Conservation (phyloP, 23 tunicate species). For the Aplidium turbinatum region DNA sequence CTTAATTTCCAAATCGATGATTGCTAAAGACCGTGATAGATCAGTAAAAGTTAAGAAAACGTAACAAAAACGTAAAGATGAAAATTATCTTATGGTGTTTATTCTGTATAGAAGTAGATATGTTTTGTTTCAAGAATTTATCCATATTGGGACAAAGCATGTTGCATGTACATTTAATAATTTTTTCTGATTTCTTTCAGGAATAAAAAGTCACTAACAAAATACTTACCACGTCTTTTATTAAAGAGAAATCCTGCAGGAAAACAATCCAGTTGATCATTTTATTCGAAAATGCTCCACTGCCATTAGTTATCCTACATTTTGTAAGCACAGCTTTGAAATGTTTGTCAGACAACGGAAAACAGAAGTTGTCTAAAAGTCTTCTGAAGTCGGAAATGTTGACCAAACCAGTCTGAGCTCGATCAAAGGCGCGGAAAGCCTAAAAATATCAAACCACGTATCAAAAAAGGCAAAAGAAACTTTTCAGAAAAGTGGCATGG, state of each 20-base stretch:
- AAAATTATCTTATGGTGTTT: too few relatives aligned
- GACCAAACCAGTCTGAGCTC: conserved; percentile 64
- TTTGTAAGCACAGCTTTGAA: conserved; percentile 64
- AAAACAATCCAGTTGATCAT: conserved; percentile 88
- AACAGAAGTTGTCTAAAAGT: conserved; percentile 80
- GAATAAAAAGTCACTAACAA: neutral
- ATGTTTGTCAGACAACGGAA: conserved; percentile 81
- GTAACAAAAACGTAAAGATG: too few relatives aligned
- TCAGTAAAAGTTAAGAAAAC: too few relatives aligned
- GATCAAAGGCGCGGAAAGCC: conserved; percentile 89
- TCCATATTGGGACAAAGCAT: too few relatives aligned
- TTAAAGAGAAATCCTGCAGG: conserved; percentile 70
- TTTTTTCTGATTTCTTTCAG: too few relatives aligned
- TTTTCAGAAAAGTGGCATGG: too few relatives aligned
- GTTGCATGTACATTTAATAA: too few relatives aligned
- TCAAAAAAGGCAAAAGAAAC: too few relatives aligned
- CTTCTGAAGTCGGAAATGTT: conserved; percentile 83
- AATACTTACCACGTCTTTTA: conserved; percentile 62
- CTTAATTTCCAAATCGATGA: neutral
- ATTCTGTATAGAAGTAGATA: too few relatives aligned
- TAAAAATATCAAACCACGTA: too few relatives aligned
- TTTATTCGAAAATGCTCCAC: conserved; percentile 32
- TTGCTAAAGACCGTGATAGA: neutral
- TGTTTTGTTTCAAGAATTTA: too few relatives aligned
- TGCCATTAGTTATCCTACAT: conserved; percentile 53